Conservation (phyloP, 2,113 vertebrate genomes). For the Eptatretus burgeri region DNA sequence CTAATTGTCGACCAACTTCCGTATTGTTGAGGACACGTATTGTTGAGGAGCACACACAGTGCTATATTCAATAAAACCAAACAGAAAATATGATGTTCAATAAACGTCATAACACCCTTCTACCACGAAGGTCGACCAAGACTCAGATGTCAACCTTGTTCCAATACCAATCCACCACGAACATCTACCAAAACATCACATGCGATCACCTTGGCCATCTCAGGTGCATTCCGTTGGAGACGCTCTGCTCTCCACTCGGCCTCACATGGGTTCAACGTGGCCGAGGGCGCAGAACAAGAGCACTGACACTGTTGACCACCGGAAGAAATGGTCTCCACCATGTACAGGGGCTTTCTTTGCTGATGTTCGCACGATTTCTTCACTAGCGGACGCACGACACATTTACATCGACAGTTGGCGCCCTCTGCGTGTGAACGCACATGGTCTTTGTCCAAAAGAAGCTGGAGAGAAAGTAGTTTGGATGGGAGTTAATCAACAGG, state of each 20-base stretch:
- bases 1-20: too few relatives aligned
- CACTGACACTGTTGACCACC: slow-evolving; percentile 54
- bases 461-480: too few relatives aligned
- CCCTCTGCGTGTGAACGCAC: slow-evolving; percentile 77
- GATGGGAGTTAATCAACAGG: too few relatives aligned
- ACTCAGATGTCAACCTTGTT: too few relatives aligned
- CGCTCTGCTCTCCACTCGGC: slow-evolving; percentile 49
- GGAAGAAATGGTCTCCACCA: slow-evolving; percentile 59
- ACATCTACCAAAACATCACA: too few relatives aligned
- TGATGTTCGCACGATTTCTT: slow-evolving; percentile 42
- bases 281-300: slow-evolving; percentile 53
- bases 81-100: too few relatives aligned
- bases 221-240: slow-evolving; percentile 21
- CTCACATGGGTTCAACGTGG: slow-evolving; percentile 57
- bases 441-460: neutral
- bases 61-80: too few relatives aligned
- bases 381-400: slow-evolving; percentile 60
- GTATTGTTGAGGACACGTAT: too few relatives aligned
- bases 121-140: too few relatives aligned
- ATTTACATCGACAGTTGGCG: slow-evolving; percentile 68
- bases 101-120: too few relatives aligned
- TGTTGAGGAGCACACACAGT: too few relatives aligned
- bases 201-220: neutral
- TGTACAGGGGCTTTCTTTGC: slow-evolving; percentile 31
- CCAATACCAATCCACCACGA: too few relatives aligned